These are phyloP conservation scores for Elysia crispata DNA, from an alignment of 2,888 invertebrate genomes.

Conservation along the genomic window DNA sequence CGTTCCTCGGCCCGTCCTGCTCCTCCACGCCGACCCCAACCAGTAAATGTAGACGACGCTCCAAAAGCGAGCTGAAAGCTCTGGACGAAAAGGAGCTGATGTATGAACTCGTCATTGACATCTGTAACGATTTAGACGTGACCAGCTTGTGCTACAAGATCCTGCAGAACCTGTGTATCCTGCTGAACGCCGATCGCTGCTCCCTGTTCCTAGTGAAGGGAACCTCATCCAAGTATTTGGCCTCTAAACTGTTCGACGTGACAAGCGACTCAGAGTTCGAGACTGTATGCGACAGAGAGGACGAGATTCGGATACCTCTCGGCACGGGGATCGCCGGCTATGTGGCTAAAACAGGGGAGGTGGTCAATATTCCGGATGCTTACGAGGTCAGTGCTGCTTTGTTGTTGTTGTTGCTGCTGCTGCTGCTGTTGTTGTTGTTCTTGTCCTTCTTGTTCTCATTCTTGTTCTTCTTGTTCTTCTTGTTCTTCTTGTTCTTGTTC, in stretches of 20 bases:
- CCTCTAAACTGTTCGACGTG: constrained; percentile 76
- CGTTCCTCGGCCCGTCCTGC: constrained; percentile 84
- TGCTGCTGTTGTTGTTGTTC: too few relatives aligned
- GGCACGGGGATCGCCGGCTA: constrained; percentile 75
- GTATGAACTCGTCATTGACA: constrained; percentile 76
- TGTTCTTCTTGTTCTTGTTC: too few relatives aligned
- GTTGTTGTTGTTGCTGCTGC: too few relatives aligned
- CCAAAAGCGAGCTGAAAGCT: constrained; percentile 80
- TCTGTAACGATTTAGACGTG: constrained; percentile 76
- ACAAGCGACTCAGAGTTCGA: constrained; percentile 82
- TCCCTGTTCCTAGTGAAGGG: constrained; percentile 76
- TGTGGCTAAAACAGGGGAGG: constrained; percentile 73
- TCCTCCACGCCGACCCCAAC: constrained; percentile 54
- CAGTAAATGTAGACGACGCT: constrained; percentile 79
- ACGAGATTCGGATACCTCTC: constrained; percentile 84
- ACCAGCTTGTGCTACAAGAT: constrained; percentile 76
- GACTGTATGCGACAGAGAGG: constrained; percentile 91
- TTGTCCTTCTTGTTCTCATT: too few relatives aligned
- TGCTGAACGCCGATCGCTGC: constrained; percentile 75
- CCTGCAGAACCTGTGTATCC: constrained; percentile 74
- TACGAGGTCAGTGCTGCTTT: constrained; percentile 65
- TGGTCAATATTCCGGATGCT: constrained; percentile 74
- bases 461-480: too few relatives aligned
- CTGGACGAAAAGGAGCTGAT: constrained; percentile 76
- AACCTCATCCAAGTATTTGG: constrained; percentile 81